A percentile compares a stretch with the other conserved stretches of the same genome.
These are phyloP conservation scores for Entomobrya multifasciata DNA, from an alignment of 2,888 invertebrate species.

Conservation along the genomic window DNA sequence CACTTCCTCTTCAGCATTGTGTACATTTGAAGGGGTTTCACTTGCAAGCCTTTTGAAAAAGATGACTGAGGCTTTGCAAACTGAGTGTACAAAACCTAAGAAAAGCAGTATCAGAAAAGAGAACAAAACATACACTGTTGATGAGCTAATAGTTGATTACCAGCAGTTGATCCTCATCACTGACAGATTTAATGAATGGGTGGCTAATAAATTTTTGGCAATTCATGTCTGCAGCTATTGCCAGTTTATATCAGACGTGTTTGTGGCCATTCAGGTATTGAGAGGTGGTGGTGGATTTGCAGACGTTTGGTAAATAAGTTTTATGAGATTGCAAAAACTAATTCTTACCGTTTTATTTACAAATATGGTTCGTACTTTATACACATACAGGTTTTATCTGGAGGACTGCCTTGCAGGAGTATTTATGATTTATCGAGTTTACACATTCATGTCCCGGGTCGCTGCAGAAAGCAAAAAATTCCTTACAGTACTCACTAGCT, in stretches of 20 bases:
- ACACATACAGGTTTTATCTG: conserved; percentile 39
- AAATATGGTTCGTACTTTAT: neutral
- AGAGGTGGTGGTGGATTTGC: conserved; percentile 43
- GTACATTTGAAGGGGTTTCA: conserved; percentile 41
- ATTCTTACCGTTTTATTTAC: no score
- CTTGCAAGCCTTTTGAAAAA: conserved; percentile 24
- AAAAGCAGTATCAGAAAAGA: no score
- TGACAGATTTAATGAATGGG: conserved; percentile 57
- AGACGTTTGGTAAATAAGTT: conserved; percentile 59
- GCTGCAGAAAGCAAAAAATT: neutral
- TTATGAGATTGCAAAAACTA: no score
- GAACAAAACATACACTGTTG: conserved; percentile 44
- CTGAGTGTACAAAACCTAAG: no score
- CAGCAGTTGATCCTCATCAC: conserved; percentile 39
- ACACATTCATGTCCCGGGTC: conserved; percentile 34
- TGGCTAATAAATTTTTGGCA: conserved; percentile 52
- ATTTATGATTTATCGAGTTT: conserved; percentile 49
- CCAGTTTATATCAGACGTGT: conserved; percentile 61
- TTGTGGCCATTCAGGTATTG: conserved; percentile 56
- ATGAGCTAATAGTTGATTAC: conserved; percentile 52
- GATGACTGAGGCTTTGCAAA: conserved; percentile 15
- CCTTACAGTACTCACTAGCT: neutral
- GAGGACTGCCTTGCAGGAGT: conserved; percentile 41
- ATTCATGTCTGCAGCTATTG: conserved; percentile 59
- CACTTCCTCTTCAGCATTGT: conserved; percentile 10